These are phyloP conservation scores for Parazoanthus swiftii DNA, from an alignment of 92 coral and sea anemone genomes.

Conservation along the genomic window DNA sequence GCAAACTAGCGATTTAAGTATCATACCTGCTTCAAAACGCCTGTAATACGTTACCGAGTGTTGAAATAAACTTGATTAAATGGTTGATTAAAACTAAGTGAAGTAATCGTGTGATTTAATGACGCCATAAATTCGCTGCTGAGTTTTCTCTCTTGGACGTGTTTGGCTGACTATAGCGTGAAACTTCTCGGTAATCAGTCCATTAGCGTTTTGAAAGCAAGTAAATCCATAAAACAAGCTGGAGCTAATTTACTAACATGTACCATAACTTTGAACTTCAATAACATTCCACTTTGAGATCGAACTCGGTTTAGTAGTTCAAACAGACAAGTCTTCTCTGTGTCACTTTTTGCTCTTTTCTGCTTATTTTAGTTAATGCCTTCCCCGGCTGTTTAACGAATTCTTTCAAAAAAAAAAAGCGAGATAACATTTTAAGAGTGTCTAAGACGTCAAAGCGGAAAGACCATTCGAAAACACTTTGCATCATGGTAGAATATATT, in stretches of 20 bases:
- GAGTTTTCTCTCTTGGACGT: not conserved
- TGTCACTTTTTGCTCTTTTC: no score
- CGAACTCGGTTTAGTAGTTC: not conserved
- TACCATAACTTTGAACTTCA: not conserved
- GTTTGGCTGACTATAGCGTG: not conserved
- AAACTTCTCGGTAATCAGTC: not conserved
- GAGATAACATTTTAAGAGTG: no score
- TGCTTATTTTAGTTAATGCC: no score
- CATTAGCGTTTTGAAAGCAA: not conserved
- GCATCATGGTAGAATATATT: no score
- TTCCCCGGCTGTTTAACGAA: no score
- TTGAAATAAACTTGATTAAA: not conserved
- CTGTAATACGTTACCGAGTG: not conserved
- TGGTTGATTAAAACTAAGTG: not conserved
- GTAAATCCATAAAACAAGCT: not conserved
- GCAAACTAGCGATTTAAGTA: not conserved
- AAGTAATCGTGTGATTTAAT: not conserved
- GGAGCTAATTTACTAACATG: not conserved
- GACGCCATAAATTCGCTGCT: not conserved
- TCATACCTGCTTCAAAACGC: constrained; percentile 5
- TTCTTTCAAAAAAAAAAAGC: no score
- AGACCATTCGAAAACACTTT: no score
- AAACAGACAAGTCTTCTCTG: not conserved
- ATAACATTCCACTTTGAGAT: not conserved
- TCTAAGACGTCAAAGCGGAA: no score